Conservation (phyloP, 2,113 vertebrate species). For the Aspiorhynchus laticeps region DNA sequence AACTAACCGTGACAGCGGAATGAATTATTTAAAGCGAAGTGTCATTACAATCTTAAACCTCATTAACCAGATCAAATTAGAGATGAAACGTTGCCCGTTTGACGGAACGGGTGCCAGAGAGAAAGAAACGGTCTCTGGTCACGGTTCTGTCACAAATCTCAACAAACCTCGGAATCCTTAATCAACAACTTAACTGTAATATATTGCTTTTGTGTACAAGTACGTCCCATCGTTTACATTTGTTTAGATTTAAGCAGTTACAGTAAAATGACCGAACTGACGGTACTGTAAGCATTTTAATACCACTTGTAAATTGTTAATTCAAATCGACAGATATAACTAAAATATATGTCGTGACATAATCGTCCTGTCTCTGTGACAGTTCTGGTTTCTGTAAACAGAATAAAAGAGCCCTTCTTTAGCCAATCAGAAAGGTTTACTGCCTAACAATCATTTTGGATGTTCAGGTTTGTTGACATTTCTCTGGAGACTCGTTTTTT, state of each 20-base stretch:
- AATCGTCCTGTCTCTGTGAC: not conserved
- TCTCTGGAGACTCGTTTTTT: not conserved
- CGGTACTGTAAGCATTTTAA: too few relatives aligned
- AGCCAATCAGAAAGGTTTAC: not conserved
- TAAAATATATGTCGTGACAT: not conserved
- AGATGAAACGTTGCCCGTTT: not conserved
- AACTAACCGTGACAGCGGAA: constrained; percentile 12
- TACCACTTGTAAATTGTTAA: too few relatives aligned
- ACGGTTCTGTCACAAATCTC: not conserved
- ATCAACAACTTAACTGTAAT: not conserved
- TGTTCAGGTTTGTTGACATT: not conserved
- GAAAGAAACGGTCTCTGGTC: not conserved
- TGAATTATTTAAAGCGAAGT: not conserved
- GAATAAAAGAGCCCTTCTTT: not conserved
- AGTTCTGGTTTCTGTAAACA: not conserved
- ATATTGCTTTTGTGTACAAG: not conserved
- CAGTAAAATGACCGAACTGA: not conserved
- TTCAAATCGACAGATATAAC: not conserved
- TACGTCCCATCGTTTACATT: not conserved
- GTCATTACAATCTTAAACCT: not conserved
- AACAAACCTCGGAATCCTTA: not conserved
- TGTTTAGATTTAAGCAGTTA: not conserved
- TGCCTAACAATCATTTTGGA: not conserved
- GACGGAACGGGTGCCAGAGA: not conserved
- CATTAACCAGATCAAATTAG: not conserved